phyloP scores from a whole-genome alignment of 1,140 invertebrate species.

The Ceratina japonica region DNA sequence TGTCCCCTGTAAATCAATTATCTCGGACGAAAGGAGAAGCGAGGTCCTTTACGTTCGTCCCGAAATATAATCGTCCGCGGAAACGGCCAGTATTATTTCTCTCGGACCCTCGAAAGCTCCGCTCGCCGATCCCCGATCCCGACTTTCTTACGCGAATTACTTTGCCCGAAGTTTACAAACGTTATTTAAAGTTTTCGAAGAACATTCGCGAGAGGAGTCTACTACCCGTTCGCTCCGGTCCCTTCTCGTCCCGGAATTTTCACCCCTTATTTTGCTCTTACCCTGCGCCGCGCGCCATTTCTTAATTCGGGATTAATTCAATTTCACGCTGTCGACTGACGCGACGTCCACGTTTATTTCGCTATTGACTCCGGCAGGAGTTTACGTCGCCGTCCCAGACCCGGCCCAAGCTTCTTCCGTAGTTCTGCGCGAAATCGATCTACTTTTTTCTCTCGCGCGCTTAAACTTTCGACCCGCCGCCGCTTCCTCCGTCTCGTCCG shows the following conservation, averaged over 20 bases:
- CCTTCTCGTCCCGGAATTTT: constrained; percentile 13
- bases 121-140: constrained; percentile 43
- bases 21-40: neutral
- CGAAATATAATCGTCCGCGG: constrained; percentile 49
- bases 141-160: constrained; percentile 62
- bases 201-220: constrained; percentile 39
- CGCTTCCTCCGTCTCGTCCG: too few relatives aligned
- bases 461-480: constrained; percentile 14
- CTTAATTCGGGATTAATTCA: constrained; percentile 70
- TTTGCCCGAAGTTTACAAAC: constrained; percentile 65
- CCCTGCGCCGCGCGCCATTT: constrained; percentile 39
- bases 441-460: constrained; percentile 8
- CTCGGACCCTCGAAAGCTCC: constrained; percentile 54
- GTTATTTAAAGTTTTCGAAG: constrained; percentile 69
- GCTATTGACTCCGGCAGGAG: constrained; percentile 37
- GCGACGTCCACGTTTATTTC: constrained; percentile 51
- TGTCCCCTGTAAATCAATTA: neutral
- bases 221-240: constrained; percentile 28
- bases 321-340: constrained; percentile 62
- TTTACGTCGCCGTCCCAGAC: neutral
- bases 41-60: neutral
- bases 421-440: constrained; percentile 2
- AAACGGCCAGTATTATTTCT: constrained; percentile 49
- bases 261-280: constrained; percentile 11
- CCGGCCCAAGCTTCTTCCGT: too few relatives aligned